Percentiles rank a stretch among this genome's conserved stretches.
These are phyloP conservation scores for Meda fulgida DNA, from an alignment of 2,797 vertebrate species.

Conservation along the genomic window DNA sequence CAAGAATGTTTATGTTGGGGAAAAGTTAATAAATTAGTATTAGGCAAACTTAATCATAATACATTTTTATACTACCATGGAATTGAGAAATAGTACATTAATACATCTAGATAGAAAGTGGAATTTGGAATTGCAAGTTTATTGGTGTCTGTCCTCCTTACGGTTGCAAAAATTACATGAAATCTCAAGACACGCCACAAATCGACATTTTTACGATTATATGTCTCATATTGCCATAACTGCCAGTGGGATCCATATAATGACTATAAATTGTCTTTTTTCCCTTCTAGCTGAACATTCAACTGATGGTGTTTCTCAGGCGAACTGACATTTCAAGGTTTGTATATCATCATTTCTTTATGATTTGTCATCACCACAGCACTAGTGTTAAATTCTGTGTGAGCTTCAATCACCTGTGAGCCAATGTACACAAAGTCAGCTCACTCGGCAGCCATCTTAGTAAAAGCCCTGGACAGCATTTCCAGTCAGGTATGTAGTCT, in stretches of 20 bases:
- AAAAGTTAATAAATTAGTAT: background rate
- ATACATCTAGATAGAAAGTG: background rate
- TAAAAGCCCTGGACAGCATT: background rate
- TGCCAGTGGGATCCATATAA: slow-evolving; percentile 10
- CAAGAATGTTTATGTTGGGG: background rate
- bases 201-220: background rate
- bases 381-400: background rate
- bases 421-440: slow-evolving; percentile 14
- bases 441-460: background rate
- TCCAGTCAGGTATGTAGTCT: background rate
- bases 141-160: slow-evolving; percentile 1
- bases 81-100: background rate
- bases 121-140: background rate
- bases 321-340: slow-evolving; percentile 1
- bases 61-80: background rate
- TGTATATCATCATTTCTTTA: background rate
- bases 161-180: background rate
- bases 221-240: background rate
- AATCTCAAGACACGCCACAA: background rate
- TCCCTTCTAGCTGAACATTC: background rate
- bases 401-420: slow-evolving; percentile 31
- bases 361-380: background rate
- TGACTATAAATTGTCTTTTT: background rate
- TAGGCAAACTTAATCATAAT: background rate
- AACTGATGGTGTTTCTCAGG: background rate